A percentile compares a stretch with the other conserved stretches of the same genome.
Conservation (phyloP, 2,113 vertebrate species). For the Miniopterus natalensis region DNA sequence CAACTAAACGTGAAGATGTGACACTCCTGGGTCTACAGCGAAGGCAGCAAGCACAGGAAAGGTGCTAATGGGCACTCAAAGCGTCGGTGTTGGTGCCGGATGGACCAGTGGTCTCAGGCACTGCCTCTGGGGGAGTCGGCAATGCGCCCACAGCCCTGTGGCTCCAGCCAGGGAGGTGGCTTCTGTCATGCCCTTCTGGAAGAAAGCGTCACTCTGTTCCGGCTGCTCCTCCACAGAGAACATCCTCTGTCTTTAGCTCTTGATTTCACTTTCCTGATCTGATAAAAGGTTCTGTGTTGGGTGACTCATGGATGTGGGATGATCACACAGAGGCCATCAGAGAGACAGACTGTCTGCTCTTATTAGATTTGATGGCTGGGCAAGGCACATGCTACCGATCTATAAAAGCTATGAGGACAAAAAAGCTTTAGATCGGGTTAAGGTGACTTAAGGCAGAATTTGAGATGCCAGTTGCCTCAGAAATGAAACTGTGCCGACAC, state of each 20-base stretch:
- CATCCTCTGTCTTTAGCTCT: slow-evolving; percentile 78
- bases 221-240: slow-evolving; percentile 39
- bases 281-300: slow-evolving; percentile 70
- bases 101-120: slow-evolving; percentile 68
- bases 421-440: slow-evolving; percentile 56
- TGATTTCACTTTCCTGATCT: slow-evolving; percentile 79
- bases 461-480: slow-evolving; percentile 1
- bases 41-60: slow-evolving; percentile 30
- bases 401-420: slow-evolving; percentile 66
- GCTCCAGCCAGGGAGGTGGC: slow-evolving; percentile 45
- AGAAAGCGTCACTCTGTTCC: slow-evolving; percentile 41
- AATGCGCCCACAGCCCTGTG: slow-evolving; percentile 58
- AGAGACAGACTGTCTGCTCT: slow-evolving; percentile 74
- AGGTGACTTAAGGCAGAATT: slow-evolving; percentile 67
- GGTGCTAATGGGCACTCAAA: slow-evolving; percentile 58
- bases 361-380: slow-evolving; percentile 63
- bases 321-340: slow-evolving; percentile 77
- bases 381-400: slow-evolving; percentile 56
- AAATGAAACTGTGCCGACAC: neutral
- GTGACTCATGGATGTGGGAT: slow-evolving; percentile 48
- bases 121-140: slow-evolving; percentile 63
- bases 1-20: slow-evolving; percentile 77
- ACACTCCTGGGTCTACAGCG: slow-evolving; percentile 65
- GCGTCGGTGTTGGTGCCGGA: neutral
- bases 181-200: neutral